phyloP scores from a whole-genome alignment of 1,140 invertebrate genomes.

The Procambarus virginalis region DNA sequence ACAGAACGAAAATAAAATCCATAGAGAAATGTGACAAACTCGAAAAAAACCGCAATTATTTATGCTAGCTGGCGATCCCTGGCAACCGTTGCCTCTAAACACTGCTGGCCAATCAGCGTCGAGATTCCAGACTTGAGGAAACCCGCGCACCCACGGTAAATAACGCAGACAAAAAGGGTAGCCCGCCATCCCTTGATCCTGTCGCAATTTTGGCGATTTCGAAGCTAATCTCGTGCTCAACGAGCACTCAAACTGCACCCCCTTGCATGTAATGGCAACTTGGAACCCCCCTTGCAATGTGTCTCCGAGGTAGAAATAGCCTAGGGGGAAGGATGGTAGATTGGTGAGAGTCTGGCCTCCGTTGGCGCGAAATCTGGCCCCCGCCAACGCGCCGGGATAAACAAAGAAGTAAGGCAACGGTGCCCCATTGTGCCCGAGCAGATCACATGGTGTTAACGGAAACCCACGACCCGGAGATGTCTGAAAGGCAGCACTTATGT shows the following conservation, averaged over 20 bases:
- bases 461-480: constrained; percentile 39
- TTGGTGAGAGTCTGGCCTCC: no score
- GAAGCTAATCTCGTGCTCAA: background rate
- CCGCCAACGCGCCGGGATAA: constrained; percentile 44
- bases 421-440: constrained; percentile 60
- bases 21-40: background rate
- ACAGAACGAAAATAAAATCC: background rate
- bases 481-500: constrained; percentile 52
- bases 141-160: constrained; percentile 60
- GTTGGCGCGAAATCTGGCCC: constrained; percentile 24
- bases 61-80: constrained; percentile 17
- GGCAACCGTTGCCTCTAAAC: constrained; percentile 57
- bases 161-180: constrained; percentile 67
- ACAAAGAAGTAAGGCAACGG: constrained; percentile 57
- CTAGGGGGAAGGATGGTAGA: no score
- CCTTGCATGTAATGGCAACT: no score
- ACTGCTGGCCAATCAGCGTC: constrained; percentile 57
- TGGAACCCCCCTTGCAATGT: no score
- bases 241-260: no score
- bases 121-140: constrained; percentile 67
- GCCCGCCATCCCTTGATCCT: constrained; percentile 24
- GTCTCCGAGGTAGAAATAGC: no score
- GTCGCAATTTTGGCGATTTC: constrained; percentile 41
- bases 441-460: constrained; percentile 66
- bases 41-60: constrained; percentile 4